These are phyloP conservation scores for Wasmannia auropunctata DNA, from an alignment of 1,140 invertebrate species.

Conservation along the genomic window DNA sequence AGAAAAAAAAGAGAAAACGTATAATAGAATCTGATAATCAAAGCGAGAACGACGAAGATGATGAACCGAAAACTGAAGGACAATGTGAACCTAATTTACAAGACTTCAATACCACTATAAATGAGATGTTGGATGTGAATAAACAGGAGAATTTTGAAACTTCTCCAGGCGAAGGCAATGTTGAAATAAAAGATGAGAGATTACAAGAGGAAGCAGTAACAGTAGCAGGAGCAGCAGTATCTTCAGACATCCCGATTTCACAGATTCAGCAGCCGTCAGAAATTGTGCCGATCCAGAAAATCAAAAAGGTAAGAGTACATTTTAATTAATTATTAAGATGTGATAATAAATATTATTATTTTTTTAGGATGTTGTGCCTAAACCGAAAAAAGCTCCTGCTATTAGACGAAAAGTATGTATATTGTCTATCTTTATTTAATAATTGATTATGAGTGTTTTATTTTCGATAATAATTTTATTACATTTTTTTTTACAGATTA, in stretches of 20 bases:
- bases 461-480: neutral
- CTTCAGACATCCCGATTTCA: constrained; percentile 27
- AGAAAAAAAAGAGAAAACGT: constrained; percentile 85
- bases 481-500: constrained; percentile 77
- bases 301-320: constrained; percentile 77
- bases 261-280: constrained; percentile 18
- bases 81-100: constrained; percentile 52
- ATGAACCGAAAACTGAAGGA: constrained; percentile 68
- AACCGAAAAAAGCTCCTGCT: constrained; percentile 76
- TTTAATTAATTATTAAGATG: neutral
- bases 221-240: neutral
- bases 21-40: constrained; percentile 84
- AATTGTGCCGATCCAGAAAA: constrained; percentile 77
- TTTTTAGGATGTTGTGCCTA: constrained; percentile 63
- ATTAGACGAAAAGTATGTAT: constrained; percentile 80
- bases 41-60: constrained; percentile 82
- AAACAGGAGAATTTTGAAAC: constrained; percentile 46
- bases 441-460: neutral
- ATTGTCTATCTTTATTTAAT: neutral
- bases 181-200: constrained; percentile 36
- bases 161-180: constrained; percentile 32
- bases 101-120: neutral
- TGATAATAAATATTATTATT: constrained; percentile 20
- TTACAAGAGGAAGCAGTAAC: neutral
- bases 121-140: constrained; percentile 29